A percentile compares a stretch with the other conserved stretches of the same genome.
Evolutionary conservation across 2,888 invertebrate species (phyloP).

Genomic region (Ischnura elegans): DNA sequence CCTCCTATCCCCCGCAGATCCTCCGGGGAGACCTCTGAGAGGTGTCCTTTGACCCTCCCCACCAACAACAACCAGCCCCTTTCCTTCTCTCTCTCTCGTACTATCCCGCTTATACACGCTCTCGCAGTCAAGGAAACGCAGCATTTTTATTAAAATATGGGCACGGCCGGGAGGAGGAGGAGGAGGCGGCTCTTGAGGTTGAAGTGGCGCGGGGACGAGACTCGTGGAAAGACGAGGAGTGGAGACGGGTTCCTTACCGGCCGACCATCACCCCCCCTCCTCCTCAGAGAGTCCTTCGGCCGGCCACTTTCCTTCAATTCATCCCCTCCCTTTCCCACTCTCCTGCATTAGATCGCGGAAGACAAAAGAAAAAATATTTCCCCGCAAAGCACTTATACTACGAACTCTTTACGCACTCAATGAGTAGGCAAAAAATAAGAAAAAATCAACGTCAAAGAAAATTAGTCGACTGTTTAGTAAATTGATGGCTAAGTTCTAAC

Average conservation of each 20-base stretch:
- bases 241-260: too few species aligned
- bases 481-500: too few species aligned
- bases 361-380: neutral
- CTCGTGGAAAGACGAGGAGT: neutral
- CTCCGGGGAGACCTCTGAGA: neutral
- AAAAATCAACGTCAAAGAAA: too few species aligned
- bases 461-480: too few species aligned
- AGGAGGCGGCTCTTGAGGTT: neutral
- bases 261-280: neutral
- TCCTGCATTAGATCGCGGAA: neutral
- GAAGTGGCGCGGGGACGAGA: neutral
- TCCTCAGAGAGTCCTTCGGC: neutral
- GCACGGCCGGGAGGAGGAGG: neutral
- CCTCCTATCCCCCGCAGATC: neutral
- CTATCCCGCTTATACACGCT: slow-evolving; percentile 22
- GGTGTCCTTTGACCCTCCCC: slow-evolving; percentile 45
- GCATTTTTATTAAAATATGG: slow-evolving; percentile 48
- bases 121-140: slow-evolving; percentile 27
- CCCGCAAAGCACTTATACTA: too few species aligned
- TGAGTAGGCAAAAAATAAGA: too few species aligned
- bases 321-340: neutral
- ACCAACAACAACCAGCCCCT: neutral
- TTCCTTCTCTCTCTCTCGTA: neutral
- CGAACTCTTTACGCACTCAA: too few species aligned
- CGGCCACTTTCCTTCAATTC: slow-evolving; percentile 13